Percentiles rank a stretch among this genome's conserved stretches.
Evolutionary conservation across 1,140 invertebrate species (phyloP).

Genomic region (Lysiphlebus fabarum): DNA sequence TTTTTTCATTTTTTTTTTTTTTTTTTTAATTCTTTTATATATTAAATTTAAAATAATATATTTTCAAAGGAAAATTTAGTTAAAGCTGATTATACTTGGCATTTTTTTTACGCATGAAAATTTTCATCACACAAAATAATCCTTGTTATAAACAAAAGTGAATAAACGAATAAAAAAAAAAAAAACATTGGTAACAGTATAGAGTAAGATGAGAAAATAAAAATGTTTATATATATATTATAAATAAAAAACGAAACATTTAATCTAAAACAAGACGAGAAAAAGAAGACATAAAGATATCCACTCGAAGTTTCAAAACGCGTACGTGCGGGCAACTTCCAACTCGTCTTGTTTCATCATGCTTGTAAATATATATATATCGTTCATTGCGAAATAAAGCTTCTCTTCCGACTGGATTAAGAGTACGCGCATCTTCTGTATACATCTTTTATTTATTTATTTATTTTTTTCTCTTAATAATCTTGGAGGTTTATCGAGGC

Average conservation of each 20-base stretch:
- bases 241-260: conserved; percentile 10
- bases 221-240: not conserved
- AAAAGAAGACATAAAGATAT: conserved; percentile 15
- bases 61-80: too few species aligned
- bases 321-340: conserved; percentile 13
- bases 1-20: too few species aligned
- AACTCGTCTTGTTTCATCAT: conserved; percentile 13
- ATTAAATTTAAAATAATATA: too few species aligned
- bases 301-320: conserved; percentile 19
- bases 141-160: too few species aligned
- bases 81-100: not conserved
- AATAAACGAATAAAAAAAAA: too few species aligned
- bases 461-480: conserved; percentile 36
- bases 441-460: conserved; percentile 20
- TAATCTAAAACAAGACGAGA: conserved; percentile 10
- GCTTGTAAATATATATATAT: conserved; percentile 3
- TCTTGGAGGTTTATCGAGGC: conserved; percentile 45
- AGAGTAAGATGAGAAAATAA: not conserved
- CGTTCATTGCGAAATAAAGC: conserved; percentile 23
- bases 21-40: too few species aligned
- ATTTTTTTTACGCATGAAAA: conserved; percentile 8
- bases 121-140: conserved; percentile 4
- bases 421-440: conserved; percentile 22
- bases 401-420: conserved; percentile 23
- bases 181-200: not conserved